Evolutionary conservation across 1,140 invertebrate species (phyloP).

Genomic region (Bombus breviceps): DNA sequence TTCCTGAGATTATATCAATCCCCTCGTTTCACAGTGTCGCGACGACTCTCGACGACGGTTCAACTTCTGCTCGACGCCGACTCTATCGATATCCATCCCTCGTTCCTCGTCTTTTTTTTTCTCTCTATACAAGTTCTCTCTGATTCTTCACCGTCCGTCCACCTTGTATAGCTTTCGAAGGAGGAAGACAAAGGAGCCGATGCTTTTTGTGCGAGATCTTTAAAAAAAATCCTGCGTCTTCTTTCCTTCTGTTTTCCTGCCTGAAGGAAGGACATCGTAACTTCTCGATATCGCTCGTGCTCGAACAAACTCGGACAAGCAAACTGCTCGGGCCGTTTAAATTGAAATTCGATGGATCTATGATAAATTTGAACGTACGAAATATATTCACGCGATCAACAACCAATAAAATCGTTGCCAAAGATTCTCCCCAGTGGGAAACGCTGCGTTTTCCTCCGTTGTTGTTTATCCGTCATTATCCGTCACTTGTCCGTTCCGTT

Average conservation of each 20-base stretch:
- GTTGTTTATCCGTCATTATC: no score
- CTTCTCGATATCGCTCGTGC: neutral
- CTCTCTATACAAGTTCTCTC: neutral
- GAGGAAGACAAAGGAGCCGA: neutral
- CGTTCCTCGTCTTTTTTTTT: no score
- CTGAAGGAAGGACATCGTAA: neutral
- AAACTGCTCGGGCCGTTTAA: neutral
- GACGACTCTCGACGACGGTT: constrained; percentile 23
- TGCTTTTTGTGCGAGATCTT: no score
- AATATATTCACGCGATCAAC: constrained; percentile 11
- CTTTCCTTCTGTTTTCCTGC: no score
- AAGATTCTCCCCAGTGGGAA: neutral
- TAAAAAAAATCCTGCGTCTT: no score
- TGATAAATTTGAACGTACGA: neutral
- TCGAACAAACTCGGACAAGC: neutral
- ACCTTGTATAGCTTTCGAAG: no score
- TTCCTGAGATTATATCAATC: constrained; percentile 75
- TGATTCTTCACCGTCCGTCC: no score
- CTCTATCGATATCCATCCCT: neutral
- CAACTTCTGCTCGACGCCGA: neutral
- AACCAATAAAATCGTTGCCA: constrained; percentile 16
- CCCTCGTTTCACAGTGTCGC: constrained; percentile 52
- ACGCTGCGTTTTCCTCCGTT: no score
- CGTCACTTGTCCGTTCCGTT: no score
- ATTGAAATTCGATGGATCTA: neutral